Conservation (phyloP, 2,113 vertebrate genomes). For the Lepidothrix coronata region DNA sequence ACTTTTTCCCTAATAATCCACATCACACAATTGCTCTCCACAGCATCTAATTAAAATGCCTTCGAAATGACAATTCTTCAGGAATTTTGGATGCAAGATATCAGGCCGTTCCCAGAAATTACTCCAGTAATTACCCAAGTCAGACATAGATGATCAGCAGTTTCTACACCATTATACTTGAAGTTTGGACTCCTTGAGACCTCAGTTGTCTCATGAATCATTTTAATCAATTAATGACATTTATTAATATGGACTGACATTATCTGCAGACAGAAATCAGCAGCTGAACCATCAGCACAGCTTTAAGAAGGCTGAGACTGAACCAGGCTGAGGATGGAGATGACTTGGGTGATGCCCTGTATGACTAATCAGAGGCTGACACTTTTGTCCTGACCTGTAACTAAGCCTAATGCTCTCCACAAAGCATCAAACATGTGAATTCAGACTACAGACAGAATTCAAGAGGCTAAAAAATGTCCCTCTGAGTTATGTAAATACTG, state of each 20-base stretch:
- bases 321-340: not conserved
- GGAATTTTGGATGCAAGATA: not conserved
- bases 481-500: not conserved
- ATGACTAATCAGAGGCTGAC: not conserved
- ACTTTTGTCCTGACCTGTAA: not conserved
- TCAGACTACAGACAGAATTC: not conserved
- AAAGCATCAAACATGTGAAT: not conserved
- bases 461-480: not conserved
- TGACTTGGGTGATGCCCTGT: not conserved
- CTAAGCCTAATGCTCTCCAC: not conserved
- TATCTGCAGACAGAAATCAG: not conserved
- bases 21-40: not conserved
- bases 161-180: not conserved
- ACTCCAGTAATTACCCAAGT: not conserved
- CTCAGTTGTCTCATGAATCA: not conserved
- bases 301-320: not conserved
- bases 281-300: not conserved
- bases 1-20: not conserved
- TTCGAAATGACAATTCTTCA: not conserved
- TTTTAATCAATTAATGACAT: not conserved
- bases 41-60: not conserved
- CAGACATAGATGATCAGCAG: not conserved
- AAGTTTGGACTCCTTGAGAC: not conserved
- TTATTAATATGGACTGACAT: not conserved
- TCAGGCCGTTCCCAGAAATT: not conserved